Conservation (phyloP, 2,888 invertebrate genomes). For the Limnephilus marmoratus region DNA sequence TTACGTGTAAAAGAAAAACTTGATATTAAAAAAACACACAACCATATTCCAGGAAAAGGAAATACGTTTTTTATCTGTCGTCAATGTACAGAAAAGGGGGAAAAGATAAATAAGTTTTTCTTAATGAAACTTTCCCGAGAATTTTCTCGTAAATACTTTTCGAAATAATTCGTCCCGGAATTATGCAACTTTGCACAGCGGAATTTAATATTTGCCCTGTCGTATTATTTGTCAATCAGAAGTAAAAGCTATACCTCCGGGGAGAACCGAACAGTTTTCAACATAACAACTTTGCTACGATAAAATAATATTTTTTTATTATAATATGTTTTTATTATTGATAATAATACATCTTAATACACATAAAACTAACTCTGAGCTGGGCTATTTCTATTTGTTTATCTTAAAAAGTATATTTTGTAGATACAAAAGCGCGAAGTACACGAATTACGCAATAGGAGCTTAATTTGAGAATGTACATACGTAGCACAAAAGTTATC, state of each 20-base stretch:
- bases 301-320: not conserved
- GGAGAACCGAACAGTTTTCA: not conserved
- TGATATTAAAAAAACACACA: not conserved
- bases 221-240: slow-evolving; percentile 36
- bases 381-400: too few species aligned
- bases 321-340: too few species aligned
- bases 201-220: slow-evolving; percentile 19
- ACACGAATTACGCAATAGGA: too few species aligned
- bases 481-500: too few species aligned
- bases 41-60: not conserved
- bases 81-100: slow-evolving; percentile 6
- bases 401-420: too few species aligned
- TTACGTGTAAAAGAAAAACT: too few species aligned
- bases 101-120: not conserved
- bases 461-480: too few species aligned
- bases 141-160: not conserved
- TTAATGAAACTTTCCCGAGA: not conserved
- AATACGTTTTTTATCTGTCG: not conserved
- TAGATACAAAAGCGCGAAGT: too few species aligned
- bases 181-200: slow-evolving; percentile 17
- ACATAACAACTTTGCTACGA: not conserved
- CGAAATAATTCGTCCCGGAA: slow-evolving; percentile 28
- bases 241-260: not conserved
- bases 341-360: too few species aligned
- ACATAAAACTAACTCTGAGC: too few species aligned